Evolutionary conservation across 2,888 invertebrate genomes (phyloP).

Genomic region (Chloroclysta siterata): DNA sequence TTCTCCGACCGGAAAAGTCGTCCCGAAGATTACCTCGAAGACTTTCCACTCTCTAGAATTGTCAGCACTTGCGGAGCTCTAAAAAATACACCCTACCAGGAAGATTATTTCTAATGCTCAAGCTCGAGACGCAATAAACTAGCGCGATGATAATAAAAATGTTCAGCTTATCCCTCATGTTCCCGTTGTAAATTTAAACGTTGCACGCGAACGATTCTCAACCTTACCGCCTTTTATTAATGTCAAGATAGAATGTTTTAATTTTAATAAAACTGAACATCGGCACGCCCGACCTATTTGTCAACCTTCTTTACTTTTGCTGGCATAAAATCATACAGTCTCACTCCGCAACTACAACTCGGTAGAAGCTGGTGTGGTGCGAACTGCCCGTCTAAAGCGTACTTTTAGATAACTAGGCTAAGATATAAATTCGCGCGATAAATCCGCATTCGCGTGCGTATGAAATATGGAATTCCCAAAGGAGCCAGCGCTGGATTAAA

Average conservation of each 20-base stretch:
- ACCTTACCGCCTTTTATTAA: constrained; percentile 77
- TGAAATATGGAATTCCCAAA: constrained; percentile 75
- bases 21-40: constrained; percentile 50
- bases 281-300: constrained; percentile 83
- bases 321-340: constrained; percentile 82
- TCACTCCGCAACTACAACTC: constrained; percentile 71
- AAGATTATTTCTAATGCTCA: constrained; percentile 78
- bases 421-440: constrained; percentile 80
- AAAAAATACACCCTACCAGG: constrained; percentile 65
- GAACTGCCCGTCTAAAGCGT: constrained; percentile 65
- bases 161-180: constrained; percentile 75
- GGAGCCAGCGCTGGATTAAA: constrained; percentile 74
- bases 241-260: constrained; percentile 79
- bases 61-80: constrained; percentile 51
- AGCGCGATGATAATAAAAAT: constrained; percentile 80
- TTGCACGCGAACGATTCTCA: constrained; percentile 64
- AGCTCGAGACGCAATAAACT: constrained; percentile 78
- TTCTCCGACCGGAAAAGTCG: constrained; percentile 41
- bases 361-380: constrained; percentile 47
- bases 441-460: constrained; percentile 65
- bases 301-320: constrained; percentile 84
- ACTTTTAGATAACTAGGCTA: constrained; percentile 74
- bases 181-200: constrained; percentile 72
- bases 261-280: constrained; percentile 84
- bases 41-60: constrained; percentile 50